A percentile compares a stretch with the other conserved stretches of the same genome.
phyloP scores from a whole-genome alignment of 2,113 vertebrate species.

The Misgurnus anguillicaudatus region DNA sequence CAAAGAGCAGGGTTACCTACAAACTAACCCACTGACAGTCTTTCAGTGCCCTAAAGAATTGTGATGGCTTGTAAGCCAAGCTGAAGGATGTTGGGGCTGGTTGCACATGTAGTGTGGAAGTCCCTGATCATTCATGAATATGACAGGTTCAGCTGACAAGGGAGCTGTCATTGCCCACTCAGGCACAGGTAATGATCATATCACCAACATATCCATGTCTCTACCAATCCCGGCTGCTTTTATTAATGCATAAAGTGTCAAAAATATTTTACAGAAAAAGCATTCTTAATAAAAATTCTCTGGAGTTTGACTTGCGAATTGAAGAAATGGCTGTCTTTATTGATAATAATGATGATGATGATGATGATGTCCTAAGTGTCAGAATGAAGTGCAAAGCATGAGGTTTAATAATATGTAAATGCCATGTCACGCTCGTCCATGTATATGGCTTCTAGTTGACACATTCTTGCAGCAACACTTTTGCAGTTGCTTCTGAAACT shows the following conservation, averaged over 20 bases:
- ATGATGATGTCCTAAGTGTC: background rate
- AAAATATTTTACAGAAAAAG: background rate
- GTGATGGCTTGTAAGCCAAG: background rate
- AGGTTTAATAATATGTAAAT: background rate
- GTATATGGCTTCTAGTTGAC: background rate
- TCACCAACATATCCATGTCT: conserved; percentile 6
- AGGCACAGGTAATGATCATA: conserved; percentile 16
- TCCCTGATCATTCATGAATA: background rate
- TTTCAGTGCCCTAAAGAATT: background rate
- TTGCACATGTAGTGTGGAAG: too few relatives aligned
- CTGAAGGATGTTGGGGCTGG: background rate
- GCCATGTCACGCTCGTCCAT: background rate
- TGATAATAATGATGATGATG: background rate
- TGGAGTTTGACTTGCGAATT: background rate
- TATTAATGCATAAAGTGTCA: background rate
- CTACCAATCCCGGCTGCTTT: background rate
- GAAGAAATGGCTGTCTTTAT: background rate
- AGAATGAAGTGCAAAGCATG: background rate
- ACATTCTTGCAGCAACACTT: conserved; percentile 12
- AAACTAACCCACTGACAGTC: background rate
- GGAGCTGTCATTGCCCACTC: background rate
- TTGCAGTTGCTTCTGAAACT: conserved; percentile 28
- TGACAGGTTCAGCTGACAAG: background rate
- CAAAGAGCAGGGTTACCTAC: too few relatives aligned
- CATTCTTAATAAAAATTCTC: background rate